Evolutionary conservation across 2,113 vertebrate genomes (phyloP).

Genomic region (Helogale parvula): DNA sequence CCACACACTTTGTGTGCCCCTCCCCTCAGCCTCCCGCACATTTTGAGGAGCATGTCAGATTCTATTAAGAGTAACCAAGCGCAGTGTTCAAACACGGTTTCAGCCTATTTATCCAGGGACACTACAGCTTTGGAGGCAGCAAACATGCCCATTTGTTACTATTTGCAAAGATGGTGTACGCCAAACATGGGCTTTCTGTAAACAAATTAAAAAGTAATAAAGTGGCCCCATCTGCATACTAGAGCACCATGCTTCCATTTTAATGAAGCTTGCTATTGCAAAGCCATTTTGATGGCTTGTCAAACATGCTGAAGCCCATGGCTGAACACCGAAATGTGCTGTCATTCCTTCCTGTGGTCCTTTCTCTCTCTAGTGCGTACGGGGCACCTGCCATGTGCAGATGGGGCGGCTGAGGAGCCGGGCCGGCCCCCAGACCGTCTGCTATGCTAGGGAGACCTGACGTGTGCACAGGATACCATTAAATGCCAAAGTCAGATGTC

Average conservation of each 20-base stretch:
- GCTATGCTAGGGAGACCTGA: neutral
- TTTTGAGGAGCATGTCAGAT: neutral
- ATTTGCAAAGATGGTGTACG: conserved; percentile 65
- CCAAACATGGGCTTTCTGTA: conserved; percentile 65
- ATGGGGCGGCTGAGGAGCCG: neutral
- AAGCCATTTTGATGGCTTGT: conserved; percentile 55
- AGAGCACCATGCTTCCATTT: conserved; percentile 12
- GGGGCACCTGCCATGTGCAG: fast-evolving
- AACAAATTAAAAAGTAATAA: conserved; percentile 78
- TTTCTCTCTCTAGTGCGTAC: neutral
- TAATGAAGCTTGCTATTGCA: conserved; percentile 59
- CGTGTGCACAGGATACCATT: fast-evolving
- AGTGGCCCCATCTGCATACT: conserved; percentile 71
- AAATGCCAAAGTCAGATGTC: neutral
- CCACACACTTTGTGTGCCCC: neutral
- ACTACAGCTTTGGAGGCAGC: conserved; percentile 13
- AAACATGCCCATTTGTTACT: conserved; percentile 57
- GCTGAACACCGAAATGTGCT: neutral
- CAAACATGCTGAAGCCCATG: neutral
- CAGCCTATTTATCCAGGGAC: conserved; percentile 33
- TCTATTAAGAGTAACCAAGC: conserved; percentile 7
- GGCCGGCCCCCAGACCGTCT: fast-evolving
- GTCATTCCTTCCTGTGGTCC: neutral
- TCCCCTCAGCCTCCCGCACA: neutral
- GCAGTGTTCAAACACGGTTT: neutral